Conservation (phyloP, 2,888 invertebrate genomes). For the Agrotis segetum region DNA sequence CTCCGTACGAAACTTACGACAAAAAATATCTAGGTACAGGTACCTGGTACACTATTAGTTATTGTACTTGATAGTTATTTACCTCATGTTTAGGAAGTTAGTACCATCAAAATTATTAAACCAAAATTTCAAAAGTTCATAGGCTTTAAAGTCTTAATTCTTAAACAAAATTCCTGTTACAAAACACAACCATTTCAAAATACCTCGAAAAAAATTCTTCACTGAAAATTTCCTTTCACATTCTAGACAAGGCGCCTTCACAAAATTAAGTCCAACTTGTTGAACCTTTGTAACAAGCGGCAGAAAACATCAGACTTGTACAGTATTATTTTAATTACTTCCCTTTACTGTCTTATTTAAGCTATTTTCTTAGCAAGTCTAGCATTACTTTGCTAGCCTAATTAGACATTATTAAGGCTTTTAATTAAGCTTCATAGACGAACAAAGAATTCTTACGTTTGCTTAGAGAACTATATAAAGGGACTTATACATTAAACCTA, state of each 20-base stretch:
- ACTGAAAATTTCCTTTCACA: constrained; percentile 14
- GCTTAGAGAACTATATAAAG: constrained; percentile 28
- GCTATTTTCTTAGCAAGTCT: constrained; percentile 73
- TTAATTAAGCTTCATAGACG: constrained; percentile 79
- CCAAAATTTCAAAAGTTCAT: not conserved
- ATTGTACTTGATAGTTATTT: no score
- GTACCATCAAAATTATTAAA: not conserved
- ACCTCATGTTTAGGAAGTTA: no score
- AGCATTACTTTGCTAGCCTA: constrained; percentile 71
- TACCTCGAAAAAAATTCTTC: constrained; percentile 22
- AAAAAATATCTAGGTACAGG: not conserved
- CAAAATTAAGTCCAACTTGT: constrained; percentile 75
- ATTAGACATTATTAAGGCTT: constrained; percentile 79
- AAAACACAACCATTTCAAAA: constrained; percentile 21
- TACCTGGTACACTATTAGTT: no score
- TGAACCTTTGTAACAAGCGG: constrained; percentile 74
- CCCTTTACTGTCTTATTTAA: constrained; percentile 77
- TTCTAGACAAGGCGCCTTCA: constrained; percentile 20
- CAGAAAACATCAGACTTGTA: constrained; percentile 78
- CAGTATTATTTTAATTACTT: constrained; percentile 86
- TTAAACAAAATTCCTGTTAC: not conserved
- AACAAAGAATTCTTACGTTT: constrained; percentile 50
- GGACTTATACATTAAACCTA: constrained; percentile 9
- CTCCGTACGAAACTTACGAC: not conserved
- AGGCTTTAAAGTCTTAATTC: not conserved